phyloP scores from a whole-genome alignment of 2,888 invertebrate genomes.

The Diachrysia chrysitis region DNA sequence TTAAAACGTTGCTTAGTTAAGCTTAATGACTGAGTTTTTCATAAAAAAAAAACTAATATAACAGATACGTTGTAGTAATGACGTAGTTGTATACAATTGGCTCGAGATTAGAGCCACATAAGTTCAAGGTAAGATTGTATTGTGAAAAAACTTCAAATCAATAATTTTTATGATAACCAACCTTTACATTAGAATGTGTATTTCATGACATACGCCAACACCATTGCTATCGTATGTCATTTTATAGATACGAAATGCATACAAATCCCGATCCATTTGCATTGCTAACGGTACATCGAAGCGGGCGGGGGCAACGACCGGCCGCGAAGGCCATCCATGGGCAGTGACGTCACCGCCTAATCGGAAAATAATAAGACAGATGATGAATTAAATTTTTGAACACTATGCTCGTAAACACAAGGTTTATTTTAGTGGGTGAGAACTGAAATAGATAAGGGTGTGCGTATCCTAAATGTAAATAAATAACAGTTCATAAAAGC shows the following conservation, averaged over 20 bases:
- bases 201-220: constrained; percentile 12
- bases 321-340: constrained; percentile 78
- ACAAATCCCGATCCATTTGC: constrained; percentile 65
- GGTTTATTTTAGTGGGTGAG: constrained; percentile 38
- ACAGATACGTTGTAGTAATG: neutral
- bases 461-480: constrained; percentile 35
- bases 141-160: constrained; percentile 33
- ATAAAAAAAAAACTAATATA: neutral
- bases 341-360: constrained; percentile 73
- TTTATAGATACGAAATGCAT: constrained; percentile 39
- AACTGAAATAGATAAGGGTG: constrained; percentile 20
- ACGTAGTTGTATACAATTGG: constrained; percentile 6
- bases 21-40: neutral
- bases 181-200: constrained; percentile 9
- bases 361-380: constrained; percentile 58
- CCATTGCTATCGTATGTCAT: constrained; percentile 27
- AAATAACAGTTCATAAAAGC: constrained; percentile 23
- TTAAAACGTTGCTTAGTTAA: neutral
- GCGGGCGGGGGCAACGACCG: constrained; percentile 72
- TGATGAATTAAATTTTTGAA: constrained; percentile 45
- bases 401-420: constrained; percentile 35
- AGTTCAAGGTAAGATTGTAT: constrained; percentile 26
- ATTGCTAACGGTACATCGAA: constrained; percentile 72
- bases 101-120: constrained; percentile 17
- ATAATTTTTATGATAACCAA: constrained; percentile 10